Evolutionary conservation across 2,888 invertebrate genomes (phyloP).

Genomic region (Drosophila prostipennis): DNA sequence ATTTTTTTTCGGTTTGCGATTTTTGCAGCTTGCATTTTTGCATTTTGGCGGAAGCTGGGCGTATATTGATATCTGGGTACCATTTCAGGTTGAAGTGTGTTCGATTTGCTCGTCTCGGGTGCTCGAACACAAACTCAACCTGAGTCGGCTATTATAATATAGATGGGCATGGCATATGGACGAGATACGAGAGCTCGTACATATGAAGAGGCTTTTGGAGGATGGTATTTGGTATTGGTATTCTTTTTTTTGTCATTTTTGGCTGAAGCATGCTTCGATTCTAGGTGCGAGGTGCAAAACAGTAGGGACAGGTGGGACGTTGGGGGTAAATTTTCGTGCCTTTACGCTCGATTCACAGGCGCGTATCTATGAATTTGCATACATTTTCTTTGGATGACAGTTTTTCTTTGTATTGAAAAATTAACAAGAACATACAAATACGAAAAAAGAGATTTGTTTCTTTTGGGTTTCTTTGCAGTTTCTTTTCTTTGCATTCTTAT

Average conservation of each 20-base stretch:
- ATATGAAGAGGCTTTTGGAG: constrained; percentile 62
- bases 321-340: constrained; percentile 63
- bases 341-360: constrained; percentile 55
- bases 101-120: constrained; percentile 33
- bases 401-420: constrained; percentile 81
- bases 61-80: constrained; percentile 84
- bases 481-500: constrained; percentile 34
- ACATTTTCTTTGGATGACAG: constrained; percentile 84
- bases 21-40: constrained; percentile 45
- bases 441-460: constrained; percentile 84
- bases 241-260: constrained; percentile 32
- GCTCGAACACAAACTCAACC: constrained; percentile 73
- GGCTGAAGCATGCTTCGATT: constrained; percentile 76
- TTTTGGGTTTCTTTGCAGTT: constrained; percentile 45
- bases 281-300: constrained; percentile 49
- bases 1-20: constrained; percentile 39
- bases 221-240: constrained; percentile 29
- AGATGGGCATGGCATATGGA: constrained; percentile 28
- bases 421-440: constrained; percentile 84
- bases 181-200: constrained; percentile 32
- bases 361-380: constrained; percentile 83
- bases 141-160: constrained; percentile 60
- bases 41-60: constrained; percentile 81
- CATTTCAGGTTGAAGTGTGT: constrained; percentile 78
- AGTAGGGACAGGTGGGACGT: constrained; percentile 19